Evolutionary conservation across 2,888 invertebrate species (phyloP), one percentile per base, ranked within the genome.

Genomic region (Apamea anceps): DNA sequence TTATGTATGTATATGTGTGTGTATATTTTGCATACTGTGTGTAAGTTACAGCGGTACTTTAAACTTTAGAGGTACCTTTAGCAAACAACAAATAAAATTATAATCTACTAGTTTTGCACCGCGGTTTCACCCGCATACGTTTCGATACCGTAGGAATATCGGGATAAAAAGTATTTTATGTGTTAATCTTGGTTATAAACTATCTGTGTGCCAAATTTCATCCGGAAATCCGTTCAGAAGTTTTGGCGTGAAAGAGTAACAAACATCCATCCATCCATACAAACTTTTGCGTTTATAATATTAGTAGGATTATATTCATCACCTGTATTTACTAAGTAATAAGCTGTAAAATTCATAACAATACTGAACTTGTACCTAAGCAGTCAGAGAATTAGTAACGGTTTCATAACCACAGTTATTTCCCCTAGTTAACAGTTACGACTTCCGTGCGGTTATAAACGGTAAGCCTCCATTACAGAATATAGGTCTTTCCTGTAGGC

Each of bases 341-440:
- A 63, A 18, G 37, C 15, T 28, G 37, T 32, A 45, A 48, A 32
- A 28, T 37, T 37, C 37, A 62, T 65, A 63, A 74, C 28, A 70
- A 74, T 74, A 85, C 48, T 78, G 25, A 78, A 78, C 45, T 70
- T 42, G 28, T 54, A 37, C 10, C 32, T 51, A 68, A 37, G n/a
- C 25, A 67, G 66, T 42, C 25, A 66, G 70, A 79, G 76, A 82
- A 85, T 73, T 82, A 77, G 54, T 32, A 74, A 79, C 37, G 63
- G 63, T 71, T 71, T 86, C 74, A 68, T 86, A 84, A 82, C 79
- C 74, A 72, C 74, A 65, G 79, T 86, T 84, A 84, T 84, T 84
- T 84, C 84, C 84, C 60, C 21, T 51, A 62, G 72, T 84, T 84
- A 84, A 86, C 71, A 18, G 67, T 86, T 84, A 86, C 67, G 71